A percentile compares a stretch with the other conserved stretches of the same genome.
These are phyloP conservation scores for Hydrophis major DNA, from an alignment of 2,797 vertebrate species.

Conservation along the genomic window DNA sequence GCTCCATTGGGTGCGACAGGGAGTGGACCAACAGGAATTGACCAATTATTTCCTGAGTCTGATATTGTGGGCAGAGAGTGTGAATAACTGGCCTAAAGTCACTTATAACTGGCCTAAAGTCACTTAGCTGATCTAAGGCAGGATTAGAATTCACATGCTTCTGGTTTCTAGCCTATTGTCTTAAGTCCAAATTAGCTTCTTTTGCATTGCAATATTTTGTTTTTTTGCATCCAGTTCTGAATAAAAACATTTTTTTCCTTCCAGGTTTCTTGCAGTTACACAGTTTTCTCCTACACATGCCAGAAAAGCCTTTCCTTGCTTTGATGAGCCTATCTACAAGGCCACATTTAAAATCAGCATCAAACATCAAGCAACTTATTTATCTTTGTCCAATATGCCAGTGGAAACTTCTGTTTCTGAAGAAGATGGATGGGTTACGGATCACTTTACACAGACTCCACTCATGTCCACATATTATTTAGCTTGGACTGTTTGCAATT, in stretches of 20 bases:
- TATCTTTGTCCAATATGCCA: slow-evolving; percentile 91
- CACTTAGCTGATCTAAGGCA: neutral
- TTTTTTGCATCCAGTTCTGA: slow-evolving; percentile 6
- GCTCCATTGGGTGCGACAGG: neutral
- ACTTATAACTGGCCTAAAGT: neutral
- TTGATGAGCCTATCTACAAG: slow-evolving; percentile 88
- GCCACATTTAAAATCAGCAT: slow-evolving; percentile 89
- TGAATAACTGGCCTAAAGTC: neutral
- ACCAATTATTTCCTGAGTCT: neutral
- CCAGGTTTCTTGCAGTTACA: slow-evolving; percentile 85
- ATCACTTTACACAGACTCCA: slow-evolving; percentile 85
- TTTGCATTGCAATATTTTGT: neutral
- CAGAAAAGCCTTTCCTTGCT: slow-evolving; percentile 89
- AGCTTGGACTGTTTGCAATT: slow-evolving; percentile 93
- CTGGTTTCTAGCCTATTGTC: neutral
- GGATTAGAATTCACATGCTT: neutral
- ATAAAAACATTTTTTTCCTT: slow-evolving; percentile 27
- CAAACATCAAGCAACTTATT: slow-evolving; percentile 83
- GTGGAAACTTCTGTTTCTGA: slow-evolving; percentile 80
- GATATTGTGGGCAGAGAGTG: neutral
- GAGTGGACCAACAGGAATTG: neutral
- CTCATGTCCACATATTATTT: slow-evolving; percentile 93
- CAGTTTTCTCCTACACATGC: slow-evolving; percentile 91
- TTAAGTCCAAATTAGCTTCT: neutral
- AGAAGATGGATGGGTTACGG: slow-evolving; percentile 85